These are phyloP conservation scores for Penaeus japonicus DNA, from an alignment of 1,140 invertebrate genomes.

Conservation along the genomic window DNA sequence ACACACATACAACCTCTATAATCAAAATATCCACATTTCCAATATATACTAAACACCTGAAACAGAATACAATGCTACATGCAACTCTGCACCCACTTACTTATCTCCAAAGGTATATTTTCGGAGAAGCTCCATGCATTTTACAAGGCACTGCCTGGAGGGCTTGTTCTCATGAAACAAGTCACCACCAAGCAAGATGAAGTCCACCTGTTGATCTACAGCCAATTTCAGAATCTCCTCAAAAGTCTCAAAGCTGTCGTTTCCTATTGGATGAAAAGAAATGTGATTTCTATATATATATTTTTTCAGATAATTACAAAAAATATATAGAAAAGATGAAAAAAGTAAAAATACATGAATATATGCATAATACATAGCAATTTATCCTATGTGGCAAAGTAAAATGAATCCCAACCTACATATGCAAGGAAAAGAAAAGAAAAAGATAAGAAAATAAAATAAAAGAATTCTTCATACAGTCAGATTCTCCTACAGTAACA, in stretches of 20 bases:
- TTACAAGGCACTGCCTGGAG: slow-evolving; percentile 76
- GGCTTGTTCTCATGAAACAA: slow-evolving; percentile 90
- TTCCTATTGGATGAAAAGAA: slow-evolving; percentile 56
- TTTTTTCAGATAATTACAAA: not conserved
- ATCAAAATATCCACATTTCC: too few relatives aligned
- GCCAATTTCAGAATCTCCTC: slow-evolving; percentile 93
- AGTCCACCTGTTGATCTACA: slow-evolving; percentile 81
- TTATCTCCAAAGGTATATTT: slow-evolving; percentile 78
- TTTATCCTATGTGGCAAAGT: slow-evolving; percentile 20
- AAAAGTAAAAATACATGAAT: too few relatives aligned
- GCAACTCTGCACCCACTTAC: slow-evolving; percentile 61
- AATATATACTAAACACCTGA: too few relatives aligned
- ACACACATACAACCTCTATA: too few relatives aligned
- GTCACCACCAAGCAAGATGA: slow-evolving; percentile 92
- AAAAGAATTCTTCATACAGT: too few relatives aligned
- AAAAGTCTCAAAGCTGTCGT: slow-evolving; percentile 92
- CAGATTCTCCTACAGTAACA: too few relatives aligned
- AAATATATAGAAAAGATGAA: slow-evolving; percentile 2
- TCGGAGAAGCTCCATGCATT: slow-evolving; percentile 79
- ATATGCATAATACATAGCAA: not conserved
- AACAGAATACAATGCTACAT: not conserved
- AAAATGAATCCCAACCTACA: slow-evolving; percentile 20
- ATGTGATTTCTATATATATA: not conserved
- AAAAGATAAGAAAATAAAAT: too few relatives aligned
- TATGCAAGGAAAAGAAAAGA: too few relatives aligned